phyloP scores from a whole-genome alignment of 2,888 invertebrate species.

The Dynastes tityus region DNA sequence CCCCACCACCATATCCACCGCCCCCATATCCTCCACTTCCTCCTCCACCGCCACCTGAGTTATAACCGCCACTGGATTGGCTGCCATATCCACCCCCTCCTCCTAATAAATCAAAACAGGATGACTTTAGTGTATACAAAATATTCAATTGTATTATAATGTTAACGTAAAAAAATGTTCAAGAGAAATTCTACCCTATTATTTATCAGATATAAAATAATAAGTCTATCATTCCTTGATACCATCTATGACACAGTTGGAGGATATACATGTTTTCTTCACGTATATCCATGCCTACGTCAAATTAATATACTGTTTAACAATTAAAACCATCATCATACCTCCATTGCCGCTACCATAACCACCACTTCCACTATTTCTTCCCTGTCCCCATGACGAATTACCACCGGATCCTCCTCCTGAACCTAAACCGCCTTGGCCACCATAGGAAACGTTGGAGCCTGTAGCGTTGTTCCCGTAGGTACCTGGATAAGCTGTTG shows the following conservation, averaged over 20 bases:
- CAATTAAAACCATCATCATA: background rate
- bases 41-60: conserved; percentile 65
- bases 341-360: conserved; percentile 48
- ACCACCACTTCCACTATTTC: conserved; percentile 59
- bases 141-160: background rate
- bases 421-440: conserved; percentile 57
- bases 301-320: conserved; percentile 52
- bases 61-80: conserved; percentile 68
- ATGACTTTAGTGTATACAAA: conserved; percentile 40
- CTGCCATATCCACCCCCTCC: conserved; percentile 64
- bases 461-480: conserved; percentile 57
- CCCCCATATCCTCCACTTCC: conserved; percentile 67
- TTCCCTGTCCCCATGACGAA: conserved; percentile 60
- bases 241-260: conserved; percentile 67
- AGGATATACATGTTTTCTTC: conserved; percentile 58
- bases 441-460: conserved; percentile 56
- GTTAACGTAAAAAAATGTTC: conserved; percentile 58
- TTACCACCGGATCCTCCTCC: conserved; percentile 58
- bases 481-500: conserved; percentile 61
- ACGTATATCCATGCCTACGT: conserved; percentile 67
- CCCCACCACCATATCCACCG: conserved; percentile 73
- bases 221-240: conserved; percentile 68
- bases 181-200: conserved; percentile 66
- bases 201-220: conserved; percentile 60
- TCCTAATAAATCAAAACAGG: conserved; percentile 35